Conservation (phyloP, 2,113 vertebrate species). For the Pan paniscus region DNA sequence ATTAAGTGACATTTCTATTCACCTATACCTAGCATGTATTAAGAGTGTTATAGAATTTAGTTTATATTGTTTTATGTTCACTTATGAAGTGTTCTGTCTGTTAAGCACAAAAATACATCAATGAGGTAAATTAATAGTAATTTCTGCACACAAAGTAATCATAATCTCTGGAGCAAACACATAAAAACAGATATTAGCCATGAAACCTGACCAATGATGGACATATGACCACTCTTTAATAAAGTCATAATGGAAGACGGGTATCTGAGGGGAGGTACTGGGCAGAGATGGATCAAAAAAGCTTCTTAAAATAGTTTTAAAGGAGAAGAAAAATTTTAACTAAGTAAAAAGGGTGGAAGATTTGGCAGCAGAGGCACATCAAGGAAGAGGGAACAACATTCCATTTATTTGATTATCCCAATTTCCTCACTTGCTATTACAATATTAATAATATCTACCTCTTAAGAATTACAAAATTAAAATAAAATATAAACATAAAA, state of each 20-base stretch:
- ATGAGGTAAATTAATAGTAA: not conserved
- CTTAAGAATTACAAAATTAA: not conserved
- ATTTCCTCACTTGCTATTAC: not conserved
- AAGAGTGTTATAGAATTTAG: not conserved
- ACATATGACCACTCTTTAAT: not conserved
- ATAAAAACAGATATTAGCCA: not conserved
- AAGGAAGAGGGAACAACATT: not conserved
- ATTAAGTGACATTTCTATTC: not conserved
- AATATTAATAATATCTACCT: not conserved
- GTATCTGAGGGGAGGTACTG: not conserved
- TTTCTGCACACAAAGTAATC: not conserved
- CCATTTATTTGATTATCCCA: not conserved
- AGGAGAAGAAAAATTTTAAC: not conserved
- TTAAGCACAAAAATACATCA: not conserved
- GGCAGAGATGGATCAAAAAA: not conserved
- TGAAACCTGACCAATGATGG: not conserved
- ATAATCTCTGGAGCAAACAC: not conserved
- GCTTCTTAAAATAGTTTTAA: not conserved
- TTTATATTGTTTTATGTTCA: not conserved
- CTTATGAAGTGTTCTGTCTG: not conserved
- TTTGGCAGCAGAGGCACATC: fast-evolving
- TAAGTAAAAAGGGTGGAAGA: not conserved
- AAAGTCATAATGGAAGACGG: not conserved
- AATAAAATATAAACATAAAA: not conserved
- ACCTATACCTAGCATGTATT: not conserved